Percentiles rank a stretch among this genome's conserved stretches.
These are phyloP conservation scores for Tachysurus vachellii DNA, from an alignment of 2,113 vertebrate genomes.

Conservation along the genomic window DNA sequence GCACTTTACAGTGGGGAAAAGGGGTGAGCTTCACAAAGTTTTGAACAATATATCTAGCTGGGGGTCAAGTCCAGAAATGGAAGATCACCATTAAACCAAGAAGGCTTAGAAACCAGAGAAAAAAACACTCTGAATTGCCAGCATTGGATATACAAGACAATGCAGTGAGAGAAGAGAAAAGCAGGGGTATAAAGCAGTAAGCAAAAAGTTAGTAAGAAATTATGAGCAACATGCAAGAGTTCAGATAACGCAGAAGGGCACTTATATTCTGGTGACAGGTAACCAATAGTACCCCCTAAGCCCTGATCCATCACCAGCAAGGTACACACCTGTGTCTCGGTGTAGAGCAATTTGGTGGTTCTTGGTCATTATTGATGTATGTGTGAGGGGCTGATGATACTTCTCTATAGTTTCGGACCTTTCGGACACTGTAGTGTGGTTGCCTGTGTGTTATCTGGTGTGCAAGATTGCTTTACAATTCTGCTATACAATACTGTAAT, in stretches of 20 bases:
- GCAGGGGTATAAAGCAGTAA: not conserved
- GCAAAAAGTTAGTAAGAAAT: not conserved
- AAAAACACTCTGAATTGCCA: not conserved
- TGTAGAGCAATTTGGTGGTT: not conserved
- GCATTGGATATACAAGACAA: not conserved
- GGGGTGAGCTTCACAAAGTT: not conserved
- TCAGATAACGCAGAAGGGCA: not conserved
- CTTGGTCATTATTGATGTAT: not conserved
- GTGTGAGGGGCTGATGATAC: not conserved
- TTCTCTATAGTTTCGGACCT: not conserved
- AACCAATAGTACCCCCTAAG: not conserved
- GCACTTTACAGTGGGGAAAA: not conserved
- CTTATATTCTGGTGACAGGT: too few relatives aligned
- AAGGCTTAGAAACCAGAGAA: not conserved
- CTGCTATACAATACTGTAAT: too few relatives aligned
- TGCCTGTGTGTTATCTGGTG: not conserved
- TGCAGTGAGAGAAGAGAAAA: not conserved
- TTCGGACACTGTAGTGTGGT: not conserved
- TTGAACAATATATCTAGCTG: not conserved
- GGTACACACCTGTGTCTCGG: too few relatives aligned
- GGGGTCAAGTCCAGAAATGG: not conserved
- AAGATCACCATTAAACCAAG: not conserved
- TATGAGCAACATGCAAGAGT: not conserved
- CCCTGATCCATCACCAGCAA: not conserved
- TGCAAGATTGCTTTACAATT: too few relatives aligned